Evolutionary conservation across 2,888 invertebrate species (phyloP).

Genomic region (Crocallis elinguaria): DNA sequence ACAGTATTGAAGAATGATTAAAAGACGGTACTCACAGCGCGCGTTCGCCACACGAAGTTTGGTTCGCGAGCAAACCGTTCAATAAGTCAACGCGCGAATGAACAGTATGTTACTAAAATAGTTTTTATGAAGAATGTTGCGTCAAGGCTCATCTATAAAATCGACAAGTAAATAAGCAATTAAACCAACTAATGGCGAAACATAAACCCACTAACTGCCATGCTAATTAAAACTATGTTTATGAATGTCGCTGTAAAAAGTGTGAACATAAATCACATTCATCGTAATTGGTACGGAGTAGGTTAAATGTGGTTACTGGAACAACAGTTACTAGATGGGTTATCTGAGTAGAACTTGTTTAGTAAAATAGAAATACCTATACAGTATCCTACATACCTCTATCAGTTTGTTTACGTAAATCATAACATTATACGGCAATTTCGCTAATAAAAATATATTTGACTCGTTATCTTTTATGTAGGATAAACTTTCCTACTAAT

Average conservation of each 20-base stretch:
- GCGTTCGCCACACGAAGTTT: no score
- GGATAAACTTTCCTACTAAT: no score
- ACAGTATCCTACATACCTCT: no score
- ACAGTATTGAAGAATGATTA: conserved; percentile 9
- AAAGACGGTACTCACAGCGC: no score
- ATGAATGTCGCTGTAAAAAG: conserved; percentile 37
- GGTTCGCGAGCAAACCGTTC: no score
- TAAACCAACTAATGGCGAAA: conserved; percentile 44
- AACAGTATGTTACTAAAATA: conserved; percentile 1
- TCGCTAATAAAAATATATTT: no score
- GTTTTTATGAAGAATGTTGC: conserved; percentile 15
- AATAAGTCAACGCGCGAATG: no score
- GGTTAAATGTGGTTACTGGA: not conserved
- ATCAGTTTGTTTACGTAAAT: no score
- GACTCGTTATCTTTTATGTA: no score
- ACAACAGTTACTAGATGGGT: not conserved
- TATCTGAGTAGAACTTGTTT: no score
- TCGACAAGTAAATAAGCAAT: conserved; percentile 46
- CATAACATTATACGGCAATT: no score
- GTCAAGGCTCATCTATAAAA: conserved; percentile 46
- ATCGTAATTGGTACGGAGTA: conserved; percentile 27
- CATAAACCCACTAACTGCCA: conserved; percentile 36
- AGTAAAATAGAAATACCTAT: no score
- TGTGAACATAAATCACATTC: conserved; percentile 37
- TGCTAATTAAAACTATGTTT: conserved; percentile 39